phyloP scores from a whole-genome alignment of 2,113 vertebrate species.

The Psammodynastes pulverulentus region DNA sequence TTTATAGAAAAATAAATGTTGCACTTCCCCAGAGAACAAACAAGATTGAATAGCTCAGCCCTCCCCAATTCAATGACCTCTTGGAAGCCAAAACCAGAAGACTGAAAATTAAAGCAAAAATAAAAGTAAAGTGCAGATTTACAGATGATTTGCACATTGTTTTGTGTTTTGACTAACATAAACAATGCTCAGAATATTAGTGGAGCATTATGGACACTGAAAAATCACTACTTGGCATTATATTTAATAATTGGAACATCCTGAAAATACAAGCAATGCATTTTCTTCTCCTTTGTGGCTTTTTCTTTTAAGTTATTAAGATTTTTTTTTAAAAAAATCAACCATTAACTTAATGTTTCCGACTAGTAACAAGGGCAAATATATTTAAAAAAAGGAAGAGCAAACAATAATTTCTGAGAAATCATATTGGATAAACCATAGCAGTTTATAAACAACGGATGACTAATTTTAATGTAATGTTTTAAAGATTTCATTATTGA shows the following conservation, averaged over 20 bases:
- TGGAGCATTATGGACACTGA: background rate
- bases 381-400: background rate
- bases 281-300: background rate
- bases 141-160: background rate
- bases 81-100: background rate
- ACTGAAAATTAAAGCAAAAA: background rate
- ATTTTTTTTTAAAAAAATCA: background rate
- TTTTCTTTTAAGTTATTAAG: background rate
- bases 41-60: background rate
- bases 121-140: background rate
- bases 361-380: background rate
- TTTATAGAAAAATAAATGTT: background rate
- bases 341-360: background rate
- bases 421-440: background rate
- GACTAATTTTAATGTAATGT: background rate
- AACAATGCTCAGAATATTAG: background rate
- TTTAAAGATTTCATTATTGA: background rate
- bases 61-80: background rate
- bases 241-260: background rate
- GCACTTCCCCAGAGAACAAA: background rate
- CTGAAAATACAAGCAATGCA: background rate
- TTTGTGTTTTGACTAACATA: background rate
- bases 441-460: background rate
- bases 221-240: background rate
- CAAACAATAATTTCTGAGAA: rapidly evolving